Evolutionary conservation across 2,888 invertebrate species (phyloP).

Genomic region (Hyposoter dolosus): DNA sequence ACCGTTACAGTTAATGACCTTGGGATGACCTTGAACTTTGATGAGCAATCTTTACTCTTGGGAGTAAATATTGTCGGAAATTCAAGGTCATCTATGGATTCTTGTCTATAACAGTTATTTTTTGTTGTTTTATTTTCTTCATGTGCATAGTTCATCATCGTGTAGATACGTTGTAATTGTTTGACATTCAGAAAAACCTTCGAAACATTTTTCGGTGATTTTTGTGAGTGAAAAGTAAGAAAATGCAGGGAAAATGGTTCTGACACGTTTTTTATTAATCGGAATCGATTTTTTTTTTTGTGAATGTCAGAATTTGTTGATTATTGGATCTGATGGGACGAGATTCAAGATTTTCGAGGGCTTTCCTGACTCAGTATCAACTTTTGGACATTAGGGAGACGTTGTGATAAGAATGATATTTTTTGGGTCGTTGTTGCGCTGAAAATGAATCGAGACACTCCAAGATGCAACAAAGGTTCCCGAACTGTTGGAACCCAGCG

Average conservation of each 20-base stretch:
- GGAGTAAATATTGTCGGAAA: too few species aligned
- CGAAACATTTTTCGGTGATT: not conserved
- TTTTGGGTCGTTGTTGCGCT: not conserved
- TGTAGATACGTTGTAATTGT: too few species aligned
- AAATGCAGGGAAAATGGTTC: not conserved
- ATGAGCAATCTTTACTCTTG: too few species aligned
- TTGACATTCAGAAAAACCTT: not conserved
- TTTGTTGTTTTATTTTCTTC: not conserved
- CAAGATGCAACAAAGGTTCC: slow-evolving; percentile 15
- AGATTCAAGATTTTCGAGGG: too few species aligned
- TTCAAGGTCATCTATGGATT: too few species aligned
- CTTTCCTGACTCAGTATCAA: not conserved
- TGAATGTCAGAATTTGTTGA: too few species aligned
- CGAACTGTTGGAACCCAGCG: slow-evolving; percentile 11
- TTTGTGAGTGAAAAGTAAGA: not conserved
- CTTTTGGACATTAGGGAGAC: not conserved
- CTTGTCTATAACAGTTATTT: not conserved
- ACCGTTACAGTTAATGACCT: too few species aligned
- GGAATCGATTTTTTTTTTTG: too few species aligned
- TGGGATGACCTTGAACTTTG: too few species aligned
- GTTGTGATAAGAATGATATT: not conserved
- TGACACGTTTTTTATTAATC: too few species aligned
- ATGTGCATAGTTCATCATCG: not conserved
- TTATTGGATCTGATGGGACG: too few species aligned
- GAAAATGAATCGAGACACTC: not conserved